Conservation (phyloP, 2,113 vertebrate species). For the Dipodomys stephensi region DNA sequence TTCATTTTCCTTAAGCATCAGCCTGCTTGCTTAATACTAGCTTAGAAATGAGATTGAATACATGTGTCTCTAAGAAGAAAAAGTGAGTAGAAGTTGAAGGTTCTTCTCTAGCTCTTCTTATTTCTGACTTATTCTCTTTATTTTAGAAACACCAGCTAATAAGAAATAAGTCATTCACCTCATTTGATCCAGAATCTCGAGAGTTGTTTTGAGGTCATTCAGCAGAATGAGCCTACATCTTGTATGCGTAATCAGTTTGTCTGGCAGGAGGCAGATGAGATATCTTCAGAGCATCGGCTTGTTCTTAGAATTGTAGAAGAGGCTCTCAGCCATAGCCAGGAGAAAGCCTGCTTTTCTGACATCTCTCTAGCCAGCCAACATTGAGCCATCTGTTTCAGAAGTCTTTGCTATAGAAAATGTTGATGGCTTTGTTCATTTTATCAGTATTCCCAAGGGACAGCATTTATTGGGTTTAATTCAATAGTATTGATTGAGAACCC, state of each 20-base stretch:
- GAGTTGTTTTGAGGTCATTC: background rate
- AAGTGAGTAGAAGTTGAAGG: background rate
- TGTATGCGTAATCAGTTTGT: background rate
- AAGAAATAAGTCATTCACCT: constrained; percentile 17
- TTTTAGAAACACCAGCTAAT: constrained; percentile 10
- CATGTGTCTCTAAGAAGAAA: background rate
- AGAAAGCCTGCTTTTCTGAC: background rate
- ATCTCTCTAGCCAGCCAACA: background rate
- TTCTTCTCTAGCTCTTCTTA: background rate
- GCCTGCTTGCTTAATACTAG: background rate
- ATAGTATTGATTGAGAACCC: background rate
- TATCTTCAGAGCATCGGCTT: background rate
- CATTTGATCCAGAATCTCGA: constrained; percentile 33
- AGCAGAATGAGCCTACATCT: background rate
- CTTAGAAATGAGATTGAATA: constrained; percentile 12
- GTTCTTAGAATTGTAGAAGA: background rate
- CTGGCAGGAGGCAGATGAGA: constrained; percentile 21
- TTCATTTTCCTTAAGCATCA: background rate
- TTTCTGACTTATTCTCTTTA: constrained; percentile 36
- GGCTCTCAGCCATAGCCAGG: background rate
- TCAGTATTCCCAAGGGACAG: background rate
- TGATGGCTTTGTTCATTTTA: background rate
- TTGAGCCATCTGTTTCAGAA: background rate
- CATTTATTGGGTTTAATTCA: constrained; percentile 13
- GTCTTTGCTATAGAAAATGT: constrained; percentile 26